These are phyloP conservation scores for Stigmatopora nigra DNA, from an alignment of 2,113 vertebrate genomes.

Conservation along the genomic window DNA sequence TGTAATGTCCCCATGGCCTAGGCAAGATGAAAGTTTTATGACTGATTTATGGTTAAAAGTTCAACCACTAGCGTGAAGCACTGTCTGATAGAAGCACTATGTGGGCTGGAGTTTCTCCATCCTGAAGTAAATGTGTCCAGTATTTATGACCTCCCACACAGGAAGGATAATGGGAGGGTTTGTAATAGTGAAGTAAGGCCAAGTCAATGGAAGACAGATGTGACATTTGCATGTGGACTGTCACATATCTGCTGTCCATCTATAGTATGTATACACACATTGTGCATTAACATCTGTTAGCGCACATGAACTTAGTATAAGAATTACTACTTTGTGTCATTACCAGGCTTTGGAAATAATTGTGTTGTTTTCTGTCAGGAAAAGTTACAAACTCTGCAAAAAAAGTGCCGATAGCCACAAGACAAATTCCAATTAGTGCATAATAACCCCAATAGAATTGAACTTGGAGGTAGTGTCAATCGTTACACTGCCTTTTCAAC, in stretches of 20 bases:
- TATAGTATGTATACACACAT: background rate
- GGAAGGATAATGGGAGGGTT: conserved; percentile 17
- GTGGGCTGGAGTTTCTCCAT: conserved; percentile 34
- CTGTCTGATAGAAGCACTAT: conserved; percentile 31
- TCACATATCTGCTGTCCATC: background rate
- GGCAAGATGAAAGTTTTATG: conserved; percentile 47
- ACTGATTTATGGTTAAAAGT: conserved; percentile 53
- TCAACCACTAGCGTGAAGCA: conserved; percentile 12
- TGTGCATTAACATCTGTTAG: background rate
- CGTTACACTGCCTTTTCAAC: too few species aligned
- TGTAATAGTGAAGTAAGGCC: conserved; percentile 20
- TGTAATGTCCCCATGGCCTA: conserved; percentile 29
- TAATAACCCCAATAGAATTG: too few species aligned
- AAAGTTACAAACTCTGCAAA: too few species aligned
- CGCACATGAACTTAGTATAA: background rate
- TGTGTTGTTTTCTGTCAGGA: too few species aligned
- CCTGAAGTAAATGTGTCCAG: conserved; percentile 41
- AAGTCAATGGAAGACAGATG: background rate
- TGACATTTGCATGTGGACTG: background rate
- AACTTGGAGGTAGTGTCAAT: too few species aligned
- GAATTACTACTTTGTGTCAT: background rate
- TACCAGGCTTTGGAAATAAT: too few species aligned
- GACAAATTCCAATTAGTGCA: too few species aligned
- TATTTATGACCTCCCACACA: conserved; percentile 42
- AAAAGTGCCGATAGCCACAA: too few species aligned